phyloP scores from a whole-genome alignment of 2,113 vertebrate genomes.

The Xiphophorus hellerii region DNA sequence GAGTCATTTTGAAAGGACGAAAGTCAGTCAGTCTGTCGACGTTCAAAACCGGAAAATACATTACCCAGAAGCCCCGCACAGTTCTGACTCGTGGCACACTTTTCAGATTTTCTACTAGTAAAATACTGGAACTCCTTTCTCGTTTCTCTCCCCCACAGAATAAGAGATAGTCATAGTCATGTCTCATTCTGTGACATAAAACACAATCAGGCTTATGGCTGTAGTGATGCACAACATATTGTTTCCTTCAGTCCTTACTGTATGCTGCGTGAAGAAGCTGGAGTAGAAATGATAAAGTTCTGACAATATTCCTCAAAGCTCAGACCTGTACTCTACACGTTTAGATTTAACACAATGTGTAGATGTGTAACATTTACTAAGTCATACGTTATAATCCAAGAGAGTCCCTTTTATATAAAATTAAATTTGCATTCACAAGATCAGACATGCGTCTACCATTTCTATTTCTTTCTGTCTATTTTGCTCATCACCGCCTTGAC shows the following conservation, averaged over 20 bases:
- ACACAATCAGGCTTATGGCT: background rate
- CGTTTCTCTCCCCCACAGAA: no score
- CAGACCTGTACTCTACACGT: no score
- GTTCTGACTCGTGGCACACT: background rate
- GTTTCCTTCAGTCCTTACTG: background rate
- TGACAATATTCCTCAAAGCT: no score
- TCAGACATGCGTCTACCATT: background rate
- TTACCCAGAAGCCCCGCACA: no score
- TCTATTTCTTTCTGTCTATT: constrained; percentile 88
- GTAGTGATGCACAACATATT: background rate
- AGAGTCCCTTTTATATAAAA: no score
- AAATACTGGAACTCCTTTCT: no score
- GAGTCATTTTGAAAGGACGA: no score
- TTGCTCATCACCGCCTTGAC: constrained; percentile 98
- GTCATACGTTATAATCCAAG: background rate
- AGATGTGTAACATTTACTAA: background rate
- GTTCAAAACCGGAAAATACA: no score
- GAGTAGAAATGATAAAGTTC: no score
- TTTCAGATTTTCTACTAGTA: background rate
- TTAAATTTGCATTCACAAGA: background rate
- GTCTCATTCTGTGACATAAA: background rate
- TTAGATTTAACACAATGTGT: background rate
- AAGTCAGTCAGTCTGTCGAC: no score
- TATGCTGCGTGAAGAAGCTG: background rate
- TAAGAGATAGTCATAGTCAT: no score